Conservation (phyloP, 2,113 vertebrate species). For the Oryzias javanicus region DNA sequence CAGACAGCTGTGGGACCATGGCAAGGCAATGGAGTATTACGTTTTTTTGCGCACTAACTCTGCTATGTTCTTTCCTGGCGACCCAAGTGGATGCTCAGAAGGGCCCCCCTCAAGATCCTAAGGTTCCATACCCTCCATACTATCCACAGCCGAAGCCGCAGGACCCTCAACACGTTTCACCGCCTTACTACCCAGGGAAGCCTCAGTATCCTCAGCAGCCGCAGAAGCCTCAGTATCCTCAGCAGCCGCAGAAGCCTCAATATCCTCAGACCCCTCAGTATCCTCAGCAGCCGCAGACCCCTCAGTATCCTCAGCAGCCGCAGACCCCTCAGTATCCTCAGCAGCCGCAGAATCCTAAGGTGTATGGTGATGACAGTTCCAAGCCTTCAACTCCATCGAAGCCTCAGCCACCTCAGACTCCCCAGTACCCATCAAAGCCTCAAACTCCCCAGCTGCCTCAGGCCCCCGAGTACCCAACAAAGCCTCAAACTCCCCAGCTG, state of each 20-base stretch:
- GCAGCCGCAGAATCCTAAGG: not conserved
- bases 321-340: not conserved
- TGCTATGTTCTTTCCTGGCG: conserved; percentile 36
- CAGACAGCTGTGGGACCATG: conserved; percentile 49
- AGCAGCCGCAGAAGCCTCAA: not conserved
- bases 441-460: not conserved
- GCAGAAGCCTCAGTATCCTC: not conserved
- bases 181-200: not conserved
- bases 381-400: not conserved
- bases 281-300: not conserved
- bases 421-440: not conserved
- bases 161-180: not conserved
- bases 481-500: not conserved
- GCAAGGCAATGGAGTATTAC: conserved; percentile 14
- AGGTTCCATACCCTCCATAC: not conserved
- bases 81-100: conserved; percentile 29
- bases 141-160: not conserved
- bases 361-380: too few species aligned
- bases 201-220: not conserved
- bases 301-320: not conserved
- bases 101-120: not conserved
- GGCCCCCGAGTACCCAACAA: not conserved
- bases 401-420: not conserved
- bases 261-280: not conserved
- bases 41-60: conserved; percentile 31